phyloP scores from a whole-genome alignment of 2,113 vertebrate genomes.

The Paracanthobrama guichenoti region DNA sequence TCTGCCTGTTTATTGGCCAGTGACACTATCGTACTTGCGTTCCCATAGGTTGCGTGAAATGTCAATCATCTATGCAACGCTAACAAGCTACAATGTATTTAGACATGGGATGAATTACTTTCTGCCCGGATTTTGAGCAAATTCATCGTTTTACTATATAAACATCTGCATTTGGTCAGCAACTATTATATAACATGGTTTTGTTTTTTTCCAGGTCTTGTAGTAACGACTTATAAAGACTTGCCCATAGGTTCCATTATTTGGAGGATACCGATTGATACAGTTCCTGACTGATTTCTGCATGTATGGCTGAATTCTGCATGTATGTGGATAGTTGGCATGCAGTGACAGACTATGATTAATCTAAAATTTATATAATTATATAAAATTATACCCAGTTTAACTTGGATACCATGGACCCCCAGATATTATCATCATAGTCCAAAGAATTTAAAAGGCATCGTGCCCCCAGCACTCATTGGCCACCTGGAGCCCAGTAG shows the following conservation, averaged over 20 bases:
- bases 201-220: no score
- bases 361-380: neutral
- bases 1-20: constrained; percentile 47
- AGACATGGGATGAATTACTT: neutral
- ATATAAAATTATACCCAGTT: neutral
- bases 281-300: no score
- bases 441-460: no score
- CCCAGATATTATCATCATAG: no score
- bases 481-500: no score
- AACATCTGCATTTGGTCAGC: neutral
- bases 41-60: neutral
- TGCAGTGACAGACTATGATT: neutral
- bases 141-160: neutral
- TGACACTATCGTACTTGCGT: neutral
- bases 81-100: neutral
- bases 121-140: neutral
- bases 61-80: neutral
- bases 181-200: no score
- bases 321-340: no score
- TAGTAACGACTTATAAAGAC: no score
- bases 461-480: no score
- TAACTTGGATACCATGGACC: no score
- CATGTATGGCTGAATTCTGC: neutral
- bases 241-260: no score
- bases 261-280: no score